Base-by-base conservation (phyloP, 2,888 invertebrate genomes). In the Tipula unca region DNA sequence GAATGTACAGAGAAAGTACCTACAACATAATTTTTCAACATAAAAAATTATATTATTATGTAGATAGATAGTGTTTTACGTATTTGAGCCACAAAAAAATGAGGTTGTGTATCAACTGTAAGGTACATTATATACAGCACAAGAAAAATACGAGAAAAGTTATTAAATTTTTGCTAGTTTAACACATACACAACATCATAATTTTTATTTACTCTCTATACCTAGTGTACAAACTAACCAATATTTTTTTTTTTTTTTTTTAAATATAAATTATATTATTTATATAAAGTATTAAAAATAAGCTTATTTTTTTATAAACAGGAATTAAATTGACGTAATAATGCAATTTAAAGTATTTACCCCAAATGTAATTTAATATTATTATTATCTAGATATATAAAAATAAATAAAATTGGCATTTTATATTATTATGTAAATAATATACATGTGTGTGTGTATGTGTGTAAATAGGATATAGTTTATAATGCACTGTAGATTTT, bases 311-410 rank as follows among this genome's bases (percentile, higher is more conserved):
- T 69, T 25, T 69, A 69, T 69, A 25, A 69, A 69, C 69, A 25
- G 69, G 69, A 69, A 69, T 69, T 69, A 69, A 69, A 69, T 69
- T 69, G 69, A 69, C 69, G 69, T 69, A 69, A 69, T 69, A 69
- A 69, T 69, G 69, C 69, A 69, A 69, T 69, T 69, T 69, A 69
- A 69, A 69, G 69, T 69, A 69, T 69, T 69, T 69, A 69, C 69
- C 69, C 20, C 69, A 69, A 69, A 69, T 25, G 25, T 25, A 25
- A 69, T 69, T 69, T 69, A 25, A 25, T 48, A 48, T 48, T 48
- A 48, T 48, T 48, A n/a, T n/a, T 69, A 54, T 54, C 48, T 69
- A 69, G 69, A 69, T 69, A 25, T 25, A 48, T 17, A 17, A 48
- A 48, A 17, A 48, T 17, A 48, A 48, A 48, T 42, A 17, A 54